phyloP scores from a whole-genome alignment of 2,797 vertebrate species.

The Tragopan temminckii region DNA sequence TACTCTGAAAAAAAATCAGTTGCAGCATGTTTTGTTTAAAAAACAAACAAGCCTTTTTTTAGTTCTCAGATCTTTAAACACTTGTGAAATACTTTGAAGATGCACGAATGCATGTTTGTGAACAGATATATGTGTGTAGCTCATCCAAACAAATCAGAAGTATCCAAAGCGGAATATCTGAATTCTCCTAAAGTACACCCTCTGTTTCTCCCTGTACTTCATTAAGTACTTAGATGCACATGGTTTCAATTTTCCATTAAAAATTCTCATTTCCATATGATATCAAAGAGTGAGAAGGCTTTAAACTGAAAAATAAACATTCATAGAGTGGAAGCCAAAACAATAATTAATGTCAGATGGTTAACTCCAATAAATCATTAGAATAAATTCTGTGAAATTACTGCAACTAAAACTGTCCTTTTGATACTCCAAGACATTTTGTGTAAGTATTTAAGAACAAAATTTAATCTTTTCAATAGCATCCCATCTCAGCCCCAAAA shows the following conservation, averaged over 20 bases:
- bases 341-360: constrained; percentile 92
- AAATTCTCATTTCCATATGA: constrained; percentile 94
- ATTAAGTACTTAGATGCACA: constrained; percentile 91
- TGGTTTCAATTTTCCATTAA: constrained; percentile 94
- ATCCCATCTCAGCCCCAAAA: background rate
- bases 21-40: background rate
- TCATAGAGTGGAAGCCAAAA: constrained; percentile 90
- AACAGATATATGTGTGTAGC: constrained; percentile 58
- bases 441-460: constrained; percentile 76
- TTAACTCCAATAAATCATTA: constrained; percentile 89
- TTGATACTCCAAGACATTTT: constrained; percentile 81
- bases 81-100: constrained; percentile 22
- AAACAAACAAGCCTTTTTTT: background rate
- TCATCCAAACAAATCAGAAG: constrained; percentile 77
- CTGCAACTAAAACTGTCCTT: constrained; percentile 82
- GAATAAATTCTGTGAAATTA: constrained; percentile 87
- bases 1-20: background rate
- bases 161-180: constrained; percentile 81
- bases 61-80: constrained; percentile 2
- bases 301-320: constrained; percentile 92
- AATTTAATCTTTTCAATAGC: constrained; percentile 78
- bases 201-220: constrained; percentile 89
- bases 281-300: constrained; percentile 92
- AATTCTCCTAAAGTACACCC: constrained; percentile 83
- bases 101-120: constrained; percentile 36